phyloP scores from a whole-genome alignment of 1,140 invertebrate species.

The Drosophila kikkawai region DNA sequence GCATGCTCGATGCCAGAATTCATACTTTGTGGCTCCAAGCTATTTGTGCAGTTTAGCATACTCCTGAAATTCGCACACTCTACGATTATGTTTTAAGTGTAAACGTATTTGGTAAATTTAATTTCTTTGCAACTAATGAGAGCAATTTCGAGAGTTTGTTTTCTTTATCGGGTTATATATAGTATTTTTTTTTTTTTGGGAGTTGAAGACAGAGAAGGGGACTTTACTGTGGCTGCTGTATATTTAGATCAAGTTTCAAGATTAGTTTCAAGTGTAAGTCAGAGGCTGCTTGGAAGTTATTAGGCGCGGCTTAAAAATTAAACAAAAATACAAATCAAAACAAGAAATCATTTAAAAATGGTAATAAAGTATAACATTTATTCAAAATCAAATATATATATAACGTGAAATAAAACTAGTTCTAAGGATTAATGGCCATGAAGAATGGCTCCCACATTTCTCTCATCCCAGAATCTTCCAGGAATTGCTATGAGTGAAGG shows the following conservation, averaged over 20 bases:
- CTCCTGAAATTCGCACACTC: constrained; percentile 90
- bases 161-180: background rate
- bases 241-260: background rate
- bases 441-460: constrained; percentile 22
- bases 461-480: constrained; percentile 7
- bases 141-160: constrained; percentile 54
- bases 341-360: background rate
- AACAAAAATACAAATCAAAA: constrained; percentile 12
- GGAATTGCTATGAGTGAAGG: constrained; percentile 27
- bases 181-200: background rate
- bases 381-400: constrained; percentile 15
- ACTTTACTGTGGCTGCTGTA: constrained; percentile 12
- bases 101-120: constrained; percentile 83
- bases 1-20: constrained; percentile 89
- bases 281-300: constrained; percentile 74
- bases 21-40: constrained; percentile 90
- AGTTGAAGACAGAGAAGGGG: background rate
- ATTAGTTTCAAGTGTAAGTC: constrained; percentile 10
- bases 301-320: constrained; percentile 66
- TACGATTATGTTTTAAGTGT: constrained; percentile 86
- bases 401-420: constrained; percentile 47
- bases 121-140: constrained; percentile 71
- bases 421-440: constrained; percentile 22
- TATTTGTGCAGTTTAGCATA: constrained; percentile 93
- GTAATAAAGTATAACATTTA: constrained; percentile 28